phyloP scores from a whole-genome alignment of 1,140 invertebrate genomes.

The Zophobas atratus region DNA sequence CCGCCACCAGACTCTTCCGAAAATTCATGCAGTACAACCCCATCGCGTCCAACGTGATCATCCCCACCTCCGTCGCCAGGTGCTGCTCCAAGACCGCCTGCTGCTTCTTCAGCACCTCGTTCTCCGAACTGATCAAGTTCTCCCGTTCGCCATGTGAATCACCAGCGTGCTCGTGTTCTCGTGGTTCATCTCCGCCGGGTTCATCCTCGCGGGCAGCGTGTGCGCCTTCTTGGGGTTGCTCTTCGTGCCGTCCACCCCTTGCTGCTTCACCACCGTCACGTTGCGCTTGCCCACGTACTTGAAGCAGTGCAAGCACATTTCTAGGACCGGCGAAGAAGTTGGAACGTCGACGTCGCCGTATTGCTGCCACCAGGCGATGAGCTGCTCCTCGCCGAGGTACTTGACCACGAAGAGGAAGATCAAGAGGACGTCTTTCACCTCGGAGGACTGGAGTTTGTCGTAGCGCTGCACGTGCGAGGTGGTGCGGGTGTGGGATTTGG shows the following conservation, averaged over 20 bases:
- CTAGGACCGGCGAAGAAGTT: slow-evolving; percentile 85
- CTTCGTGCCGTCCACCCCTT: slow-evolving; percentile 70
- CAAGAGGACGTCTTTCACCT: slow-evolving; percentile 91
- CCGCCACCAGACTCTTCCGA: slow-evolving; percentile 75
- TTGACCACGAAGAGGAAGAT: slow-evolving; percentile 94
- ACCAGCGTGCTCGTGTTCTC: slow-evolving; percentile 73
- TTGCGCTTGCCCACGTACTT: slow-evolving; percentile 89
- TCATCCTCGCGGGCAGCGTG: slow-evolving; percentile 86
- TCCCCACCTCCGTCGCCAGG: slow-evolving; percentile 90
- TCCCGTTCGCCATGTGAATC: slow-evolving; percentile 71
- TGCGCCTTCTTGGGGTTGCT: slow-evolving; percentile 76
- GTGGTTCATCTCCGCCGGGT: slow-evolving; percentile 75
- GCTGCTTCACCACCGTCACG: slow-evolving; percentile 66
- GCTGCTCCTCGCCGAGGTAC: slow-evolving; percentile 88
- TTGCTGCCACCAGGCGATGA: slow-evolving; percentile 93
- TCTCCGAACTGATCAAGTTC: slow-evolving; percentile 72
- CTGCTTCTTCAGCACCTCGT: slow-evolving; percentile 74
- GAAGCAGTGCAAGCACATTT: slow-evolving; percentile 90
- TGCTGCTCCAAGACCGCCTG: slow-evolving; percentile 87
- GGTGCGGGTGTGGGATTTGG: slow-evolving; percentile 68
- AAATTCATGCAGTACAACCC: slow-evolving; percentile 90
- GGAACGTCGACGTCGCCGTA: slow-evolving; percentile 82
- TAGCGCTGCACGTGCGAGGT: slow-evolving; percentile 72
- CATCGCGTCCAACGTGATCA: slow-evolving; percentile 88
- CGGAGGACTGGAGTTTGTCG: slow-evolving; percentile 82